phyloP scores from a whole-genome alignment of 2,797 vertebrate genomes.

The Poecilia gillii region DNA sequence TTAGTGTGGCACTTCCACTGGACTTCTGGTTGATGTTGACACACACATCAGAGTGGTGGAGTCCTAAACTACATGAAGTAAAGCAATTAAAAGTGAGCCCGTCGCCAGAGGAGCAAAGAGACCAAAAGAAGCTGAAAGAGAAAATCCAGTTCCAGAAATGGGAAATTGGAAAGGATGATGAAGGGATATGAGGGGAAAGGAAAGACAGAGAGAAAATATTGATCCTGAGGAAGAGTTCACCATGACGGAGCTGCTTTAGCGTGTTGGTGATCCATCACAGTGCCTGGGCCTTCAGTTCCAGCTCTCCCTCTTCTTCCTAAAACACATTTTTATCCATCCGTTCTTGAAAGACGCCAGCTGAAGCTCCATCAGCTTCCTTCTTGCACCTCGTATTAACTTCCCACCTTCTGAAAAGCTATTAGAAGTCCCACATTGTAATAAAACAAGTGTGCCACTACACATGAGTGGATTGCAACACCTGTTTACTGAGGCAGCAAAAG shows the following conservation, averaged over 20 bases:
- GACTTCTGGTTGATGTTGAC: constrained; percentile 56
- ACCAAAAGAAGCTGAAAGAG: constrained; percentile 17
- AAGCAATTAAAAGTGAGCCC: constrained; percentile 26
- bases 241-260: constrained; percentile 64
- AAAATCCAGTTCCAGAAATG: constrained; percentile 38
- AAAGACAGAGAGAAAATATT: constrained; percentile 69
- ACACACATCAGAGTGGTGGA: constrained; percentile 36
- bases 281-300: constrained; percentile 59
- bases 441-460: constrained; percentile 30
- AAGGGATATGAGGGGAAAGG: constrained; percentile 46
- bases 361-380: background rate
- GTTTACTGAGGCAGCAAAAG: constrained; percentile 54
- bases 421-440: constrained; percentile 35
- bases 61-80: constrained; percentile 20
- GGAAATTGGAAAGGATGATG: constrained; percentile 36
- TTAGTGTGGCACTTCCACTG: constrained; percentile 67
- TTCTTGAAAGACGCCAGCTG: background rate
- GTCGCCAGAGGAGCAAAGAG: constrained; percentile 11
- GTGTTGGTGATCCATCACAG: constrained; percentile 80
- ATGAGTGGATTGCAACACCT: constrained; percentile 59
- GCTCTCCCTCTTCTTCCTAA: constrained; percentile 44
- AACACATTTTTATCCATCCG: constrained; percentile 61
- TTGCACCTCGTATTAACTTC: constrained; percentile 17
- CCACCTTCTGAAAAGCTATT: constrained; percentile 44
- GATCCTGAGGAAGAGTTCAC: constrained; percentile 77